phyloP scores from a whole-genome alignment of 1,140 invertebrate species.

The Triops longicaudatus region DNA sequence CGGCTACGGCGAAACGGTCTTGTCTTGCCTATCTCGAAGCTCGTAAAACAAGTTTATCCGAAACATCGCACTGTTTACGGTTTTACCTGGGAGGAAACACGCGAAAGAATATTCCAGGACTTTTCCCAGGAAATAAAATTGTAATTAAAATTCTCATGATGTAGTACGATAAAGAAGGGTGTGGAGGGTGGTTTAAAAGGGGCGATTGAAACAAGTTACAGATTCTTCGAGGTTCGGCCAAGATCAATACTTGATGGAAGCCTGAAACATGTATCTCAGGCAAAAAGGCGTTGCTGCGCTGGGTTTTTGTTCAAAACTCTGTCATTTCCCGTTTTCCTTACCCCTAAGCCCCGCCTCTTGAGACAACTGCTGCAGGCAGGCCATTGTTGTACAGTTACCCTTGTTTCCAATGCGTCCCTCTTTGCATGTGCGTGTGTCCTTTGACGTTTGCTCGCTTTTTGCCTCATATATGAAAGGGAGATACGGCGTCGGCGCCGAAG shows the following conservation, averaged over 20 bases:
- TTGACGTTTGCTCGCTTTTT: background rate
- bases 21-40: no score
- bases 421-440: background rate
- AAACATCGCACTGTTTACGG: no score
- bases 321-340: background rate
- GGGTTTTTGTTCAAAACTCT: background rate
- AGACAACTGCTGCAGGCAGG: background rate
- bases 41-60: no score
- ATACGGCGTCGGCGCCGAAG: conserved; percentile 2
- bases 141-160: background rate
- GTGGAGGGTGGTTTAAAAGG: background rate
- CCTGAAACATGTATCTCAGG: background rate
- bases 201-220: background rate
- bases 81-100: no score
- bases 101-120: no score
- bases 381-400: background rate
- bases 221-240: background rate
- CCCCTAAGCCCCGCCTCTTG: background rate
- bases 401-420: background rate
- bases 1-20: no score
- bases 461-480: background rate
- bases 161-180: background rate
- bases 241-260: conserved; percentile 12
- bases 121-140: no score
- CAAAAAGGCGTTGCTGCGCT: background rate